Evolutionary conservation across 2,888 invertebrate genomes (phyloP).

Genomic region (Brenthis ino): DNA sequence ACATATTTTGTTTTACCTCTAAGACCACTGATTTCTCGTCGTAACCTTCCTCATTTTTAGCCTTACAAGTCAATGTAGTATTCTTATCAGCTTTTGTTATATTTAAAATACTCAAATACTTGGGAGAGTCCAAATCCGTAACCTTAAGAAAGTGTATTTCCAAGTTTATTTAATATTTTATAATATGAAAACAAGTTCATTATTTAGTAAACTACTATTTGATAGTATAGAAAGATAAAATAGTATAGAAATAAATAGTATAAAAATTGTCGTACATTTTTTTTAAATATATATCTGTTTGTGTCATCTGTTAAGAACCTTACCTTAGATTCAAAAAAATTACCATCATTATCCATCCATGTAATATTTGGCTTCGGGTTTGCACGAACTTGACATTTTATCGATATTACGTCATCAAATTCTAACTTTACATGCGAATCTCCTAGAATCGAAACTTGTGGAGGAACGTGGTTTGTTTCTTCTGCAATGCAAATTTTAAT

Average conservation of each 20-base stretch:
- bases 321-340: constrained; percentile 22
- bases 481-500: not conserved
- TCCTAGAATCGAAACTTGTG: constrained; percentile 12
- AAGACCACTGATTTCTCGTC: constrained; percentile 11
- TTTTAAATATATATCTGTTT: too few species aligned
- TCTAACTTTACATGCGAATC: constrained; percentile 9
- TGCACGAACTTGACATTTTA: constrained; percentile 34
- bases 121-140: constrained; percentile 2
- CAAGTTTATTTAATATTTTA: too few species aligned
- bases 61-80: constrained; percentile 21
- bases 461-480: not conserved
- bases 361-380: constrained; percentile 32
- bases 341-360: constrained; percentile 33
- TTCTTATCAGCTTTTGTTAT: constrained; percentile 15
- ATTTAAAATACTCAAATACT: constrained; percentile 15
- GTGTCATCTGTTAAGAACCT: not conserved
- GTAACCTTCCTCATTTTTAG: constrained; percentile 8
- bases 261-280: too few species aligned
- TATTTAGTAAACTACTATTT: too few species aligned
- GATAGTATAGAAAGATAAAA: too few species aligned
- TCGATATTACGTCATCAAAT: constrained; percentile 19
- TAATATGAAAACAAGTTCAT: too few species aligned
- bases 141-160: not conserved
- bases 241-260: too few species aligned
- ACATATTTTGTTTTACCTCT: not conserved